Base-by-base conservation (phyloP, 2,888 invertebrate genomes). In the Xiphydria camelus region DNA sequence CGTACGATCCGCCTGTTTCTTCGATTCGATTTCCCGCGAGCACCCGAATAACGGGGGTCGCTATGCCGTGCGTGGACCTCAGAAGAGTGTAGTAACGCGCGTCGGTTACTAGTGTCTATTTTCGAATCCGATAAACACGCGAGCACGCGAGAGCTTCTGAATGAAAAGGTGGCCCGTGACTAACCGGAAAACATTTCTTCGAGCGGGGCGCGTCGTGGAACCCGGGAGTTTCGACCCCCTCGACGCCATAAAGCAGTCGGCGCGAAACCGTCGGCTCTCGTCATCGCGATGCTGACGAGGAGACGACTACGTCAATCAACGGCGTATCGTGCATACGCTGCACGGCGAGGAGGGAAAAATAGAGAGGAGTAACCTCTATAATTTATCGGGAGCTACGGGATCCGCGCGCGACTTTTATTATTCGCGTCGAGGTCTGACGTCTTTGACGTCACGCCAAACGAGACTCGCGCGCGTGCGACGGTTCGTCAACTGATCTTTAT, bases 91-190 rank as follows among this genome's bases (percentile, higher is more conserved):
- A 29, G 29, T 29, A 29, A 29, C 29, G 12, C 29, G 29, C n/a
- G n/a, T n/a, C n/a, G n/a, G 4, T n/a, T 21, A 34, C 18, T 34
- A 42, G 42, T 25, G 34, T 42, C 42, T 42, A 42, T 42, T 42
- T 35, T 35, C 15, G 42, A 35, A 36, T 25, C 10, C 7, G 42
- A 36, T 42, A 42, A 42, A 42, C 42, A 42, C 26, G n/a, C n/a
- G n/a, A n/a, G n/a, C n/a, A n/a, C 5, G 7, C 26, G 33, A 23
- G 22, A 6, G 35, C 35, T 29, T 42, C 42, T 42, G 35, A 42
- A 42, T 42, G 42, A 14, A n/a, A n/a, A 42, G 15, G 12, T 25
- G 15, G 20, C 26, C 35, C 42, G 42, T 42, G 42, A 42, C 42
- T 36, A 26, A 36, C 25, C 9, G 42, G 35, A 42, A 18, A 42